Conservation (phyloP, 2,888 invertebrate genomes). For the Phasia obesa region DNA sequence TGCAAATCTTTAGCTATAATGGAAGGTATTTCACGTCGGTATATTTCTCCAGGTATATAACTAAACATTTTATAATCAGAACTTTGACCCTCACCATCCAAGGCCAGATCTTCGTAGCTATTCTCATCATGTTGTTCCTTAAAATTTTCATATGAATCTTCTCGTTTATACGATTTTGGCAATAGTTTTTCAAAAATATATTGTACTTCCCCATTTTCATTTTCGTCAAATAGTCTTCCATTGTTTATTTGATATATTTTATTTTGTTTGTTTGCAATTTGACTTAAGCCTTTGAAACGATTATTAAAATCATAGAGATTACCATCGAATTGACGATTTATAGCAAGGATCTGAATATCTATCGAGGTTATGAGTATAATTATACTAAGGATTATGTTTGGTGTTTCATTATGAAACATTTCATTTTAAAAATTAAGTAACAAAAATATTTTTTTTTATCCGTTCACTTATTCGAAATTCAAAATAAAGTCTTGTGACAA, state of each 20-base stretch:
- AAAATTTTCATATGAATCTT: conserved; percentile 42
- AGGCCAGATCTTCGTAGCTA: not conserved
- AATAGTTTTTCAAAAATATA: conserved; percentile 67
- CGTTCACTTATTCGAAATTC: conserved; percentile 21
- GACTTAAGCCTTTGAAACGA: conserved; percentile 48
- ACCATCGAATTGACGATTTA: conserved; percentile 54
- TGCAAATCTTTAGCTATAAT: conserved; percentile 7
- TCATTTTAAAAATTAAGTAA: conserved; percentile 71
- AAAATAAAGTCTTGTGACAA: conserved; percentile 19
- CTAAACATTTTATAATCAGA: not conserved
- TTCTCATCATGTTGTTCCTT: conserved; percentile 1
- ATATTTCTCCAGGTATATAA: conserved; percentile 3
- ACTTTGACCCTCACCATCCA: conserved; percentile 5
- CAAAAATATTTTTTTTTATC: conserved; percentile 12
- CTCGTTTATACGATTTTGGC: conserved; percentile 61
- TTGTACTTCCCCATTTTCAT: not conserved
- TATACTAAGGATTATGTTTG: conserved; percentile 43
- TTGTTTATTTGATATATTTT: conserved; percentile 32
- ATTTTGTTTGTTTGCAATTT: conserved; percentile 18
- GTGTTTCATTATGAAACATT: conserved; percentile 73
- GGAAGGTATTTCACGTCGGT: conserved; percentile 16
- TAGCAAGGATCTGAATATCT: conserved; percentile 20
- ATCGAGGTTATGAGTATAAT: conserved; percentile 59
- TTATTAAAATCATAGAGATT: conserved; percentile 75
- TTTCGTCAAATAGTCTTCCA: not conserved